Evolutionary conservation across 2,113 vertebrate genomes (phyloP), one percentile per base, ranked within the genome.

Genomic region (Lepus americanus): DNA sequence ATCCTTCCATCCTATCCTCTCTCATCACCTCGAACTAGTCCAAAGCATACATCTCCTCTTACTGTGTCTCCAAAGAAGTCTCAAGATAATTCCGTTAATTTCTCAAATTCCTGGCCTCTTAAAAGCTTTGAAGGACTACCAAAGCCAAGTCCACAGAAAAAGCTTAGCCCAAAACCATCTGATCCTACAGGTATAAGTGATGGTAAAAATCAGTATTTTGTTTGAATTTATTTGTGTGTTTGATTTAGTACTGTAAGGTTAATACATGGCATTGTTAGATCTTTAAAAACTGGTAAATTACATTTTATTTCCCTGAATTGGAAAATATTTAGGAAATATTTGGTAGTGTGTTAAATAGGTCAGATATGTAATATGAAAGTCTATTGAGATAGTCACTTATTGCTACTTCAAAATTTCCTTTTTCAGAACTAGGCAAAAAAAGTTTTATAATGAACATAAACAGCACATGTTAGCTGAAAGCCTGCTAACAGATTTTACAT

Each of bases 91-190:
- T 44, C 97, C 97, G 53, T 98, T 98, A 97, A 66, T 92, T 98
- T 99, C 98, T 99, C 99, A 86, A 99, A 98, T 97, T 99, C 99
- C 23, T 99, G 99, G 99, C 99, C 99, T 77, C 99, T 99, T 92
- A 99, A 98, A 93, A 98, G 97, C 94, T 98, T 98, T 9, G 70
- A 98, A 92, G 98, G 97, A 27, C 90, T 98, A 17, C 95, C 97
- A 0, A 98, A 98, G 81, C 93, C 97, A 66, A 97, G 94, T 64
- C 95, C 98, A 20, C 98, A 98, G 97, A 98, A 97, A 96, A 98
- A 92, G 73, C 93, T 97, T 69, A 25, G 72, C 39, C 97, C 29
- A 2, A 97, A 97, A 29, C 13, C 97, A 3, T 95, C 96, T 92
- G 98, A 99, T 16, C 81, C 6, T 29, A 19, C 97, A 95, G 98